phyloP scores from a whole-genome alignment of 2,888 invertebrate species.

The Ametastegia equiseti region DNA sequence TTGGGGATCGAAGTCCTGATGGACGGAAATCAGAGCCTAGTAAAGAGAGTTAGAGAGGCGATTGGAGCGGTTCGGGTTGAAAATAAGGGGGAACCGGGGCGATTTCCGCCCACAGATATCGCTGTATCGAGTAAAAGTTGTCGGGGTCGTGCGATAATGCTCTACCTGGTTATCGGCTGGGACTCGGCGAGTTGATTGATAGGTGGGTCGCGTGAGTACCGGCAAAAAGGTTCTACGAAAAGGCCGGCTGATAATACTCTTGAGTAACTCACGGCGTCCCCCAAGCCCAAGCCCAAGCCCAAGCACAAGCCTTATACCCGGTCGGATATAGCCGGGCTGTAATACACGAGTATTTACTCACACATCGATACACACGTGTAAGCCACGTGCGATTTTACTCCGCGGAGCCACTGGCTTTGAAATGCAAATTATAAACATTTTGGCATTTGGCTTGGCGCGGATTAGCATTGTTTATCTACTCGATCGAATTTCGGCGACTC shows the following conservation, averaged over 20 bases:
- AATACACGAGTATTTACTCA: not conserved
- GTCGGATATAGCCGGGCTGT: not conserved
- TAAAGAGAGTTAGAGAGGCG: constrained; percentile 5
- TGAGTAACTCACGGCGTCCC: constrained; percentile 75
- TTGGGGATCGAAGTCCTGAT: too few relatives aligned
- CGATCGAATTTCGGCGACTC: constrained; percentile 38
- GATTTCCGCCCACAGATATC: constrained; percentile 44
- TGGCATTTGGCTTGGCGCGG: constrained; percentile 33
- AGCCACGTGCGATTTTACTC: not conserved
- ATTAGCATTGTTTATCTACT: constrained; percentile 41
- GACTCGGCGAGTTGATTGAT: constrained; percentile 66
- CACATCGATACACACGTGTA: not conserved
- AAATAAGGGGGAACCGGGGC: constrained; percentile 47
- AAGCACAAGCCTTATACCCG: too few relatives aligned
- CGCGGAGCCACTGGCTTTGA: constrained; percentile 55
- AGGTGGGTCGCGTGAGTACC: constrained; percentile 69
- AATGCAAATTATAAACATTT: constrained; percentile 61
- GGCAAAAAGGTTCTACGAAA: constrained; percentile 59
- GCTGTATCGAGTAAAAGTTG: constrained; percentile 41
- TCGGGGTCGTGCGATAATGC: constrained; percentile 34
- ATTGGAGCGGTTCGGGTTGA: constrained; percentile 7
- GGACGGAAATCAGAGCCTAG: constrained; percentile 46
- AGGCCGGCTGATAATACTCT: constrained; percentile 40
- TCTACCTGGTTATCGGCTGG: constrained; percentile 42
- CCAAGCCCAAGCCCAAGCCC: too few relatives aligned